phyloP scores from a whole-genome alignment of 2,888 invertebrate genomes.

The Ochropacha duplaris region DNA sequence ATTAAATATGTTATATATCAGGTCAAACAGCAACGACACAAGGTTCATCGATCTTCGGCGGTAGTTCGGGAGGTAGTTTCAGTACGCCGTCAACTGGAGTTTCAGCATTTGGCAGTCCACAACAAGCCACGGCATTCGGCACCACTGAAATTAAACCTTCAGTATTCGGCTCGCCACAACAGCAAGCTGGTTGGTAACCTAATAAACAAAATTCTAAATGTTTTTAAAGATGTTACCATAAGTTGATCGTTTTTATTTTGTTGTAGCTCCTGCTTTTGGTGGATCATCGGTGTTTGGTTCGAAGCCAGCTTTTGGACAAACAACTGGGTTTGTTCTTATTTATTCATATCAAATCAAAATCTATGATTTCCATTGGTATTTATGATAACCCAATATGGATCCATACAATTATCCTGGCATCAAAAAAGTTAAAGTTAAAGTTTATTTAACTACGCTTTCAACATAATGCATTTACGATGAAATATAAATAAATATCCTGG shows the following conservation, averaged over 20 bases:
- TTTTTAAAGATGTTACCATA: too few relatives aligned
- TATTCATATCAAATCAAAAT: not conserved
- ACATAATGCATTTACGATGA: too few relatives aligned
- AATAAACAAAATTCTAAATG: too few relatives aligned
- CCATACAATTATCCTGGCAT: too few relatives aligned
- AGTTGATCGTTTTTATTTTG: constrained; percentile 6
- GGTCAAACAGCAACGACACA: constrained; percentile 68
- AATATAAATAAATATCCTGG: too few relatives aligned
- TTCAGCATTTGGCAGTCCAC: constrained; percentile 57
- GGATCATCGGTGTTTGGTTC: constrained; percentile 71
- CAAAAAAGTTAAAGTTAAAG: too few relatives aligned
- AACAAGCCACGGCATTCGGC: constrained; percentile 43
- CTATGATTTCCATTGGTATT: too few relatives aligned
- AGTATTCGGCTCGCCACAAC: constrained; percentile 66
- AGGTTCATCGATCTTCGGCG: constrained; percentile 64
- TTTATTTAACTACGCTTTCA: too few relatives aligned
- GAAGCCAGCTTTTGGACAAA: constrained; percentile 69
- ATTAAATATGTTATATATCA: constrained; percentile 17
- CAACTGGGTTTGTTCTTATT: constrained; percentile 46
- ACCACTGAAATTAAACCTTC: constrained; percentile 43
- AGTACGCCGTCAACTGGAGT: constrained; percentile 52
- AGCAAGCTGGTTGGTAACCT: constrained; percentile 45
- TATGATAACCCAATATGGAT: too few relatives aligned
- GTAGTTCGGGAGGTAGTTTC: constrained; percentile 60
- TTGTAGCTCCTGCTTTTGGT: constrained; percentile 66